Evolutionary conservation across 1,140 invertebrate genomes (phyloP).

Genomic region (Trissolcus basalis): DNA sequence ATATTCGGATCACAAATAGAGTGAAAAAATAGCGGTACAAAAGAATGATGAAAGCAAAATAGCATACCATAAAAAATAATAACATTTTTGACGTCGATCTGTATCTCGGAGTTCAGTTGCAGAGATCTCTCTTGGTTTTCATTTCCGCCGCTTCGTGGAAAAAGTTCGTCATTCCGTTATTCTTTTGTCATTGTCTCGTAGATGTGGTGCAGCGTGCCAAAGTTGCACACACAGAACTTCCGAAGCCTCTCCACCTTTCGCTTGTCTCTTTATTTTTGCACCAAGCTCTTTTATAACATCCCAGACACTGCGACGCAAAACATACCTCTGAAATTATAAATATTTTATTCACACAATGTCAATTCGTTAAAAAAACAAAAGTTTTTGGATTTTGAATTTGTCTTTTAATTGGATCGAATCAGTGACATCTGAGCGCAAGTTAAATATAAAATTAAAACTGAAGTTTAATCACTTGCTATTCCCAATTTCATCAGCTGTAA

Average conservation of each 20-base stretch:
- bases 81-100: slow-evolving; percentile 7
- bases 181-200: slow-evolving; percentile 37
- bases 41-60: no score
- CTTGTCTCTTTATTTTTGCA: slow-evolving; percentile 21
- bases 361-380: no score
- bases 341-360: no score
- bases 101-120: not conserved
- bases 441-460: no score
- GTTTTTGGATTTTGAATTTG: no score
- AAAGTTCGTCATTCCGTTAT: slow-evolving; percentile 32
- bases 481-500: no score
- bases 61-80: no score
- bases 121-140: slow-evolving; percentile 19
- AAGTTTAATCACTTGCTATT: no score
- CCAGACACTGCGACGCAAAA: slow-evolving; percentile 1
- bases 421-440: no score
- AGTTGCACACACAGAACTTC: slow-evolving; percentile 27
- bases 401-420: no score
- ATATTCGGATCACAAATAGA: no score
- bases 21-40: no score
- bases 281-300: slow-evolving; percentile 17
- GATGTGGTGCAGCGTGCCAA: slow-evolving; percentile 31
- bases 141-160: slow-evolving; percentile 15
- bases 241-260: slow-evolving; percentile 33
- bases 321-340: slow-evolving; percentile 35